A percentile compares a stretch with the other conserved stretches of the same genome.
phyloP scores from a whole-genome alignment of 2,797 vertebrate genomes.

The Enoplosus armatus region DNA sequence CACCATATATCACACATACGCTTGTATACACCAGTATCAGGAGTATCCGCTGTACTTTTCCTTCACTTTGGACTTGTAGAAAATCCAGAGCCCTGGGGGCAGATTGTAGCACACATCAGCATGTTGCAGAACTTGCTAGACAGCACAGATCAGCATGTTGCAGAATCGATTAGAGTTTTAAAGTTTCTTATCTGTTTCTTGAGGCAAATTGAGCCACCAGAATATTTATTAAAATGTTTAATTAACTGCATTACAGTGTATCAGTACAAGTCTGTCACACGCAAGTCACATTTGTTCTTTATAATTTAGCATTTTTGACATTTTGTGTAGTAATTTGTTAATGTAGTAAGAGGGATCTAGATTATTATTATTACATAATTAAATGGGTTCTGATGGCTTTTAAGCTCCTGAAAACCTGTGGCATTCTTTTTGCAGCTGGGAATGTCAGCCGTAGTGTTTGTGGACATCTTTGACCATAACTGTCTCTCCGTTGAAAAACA shows the following conservation, averaged over 20 bases:
- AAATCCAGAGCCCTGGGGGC: constrained; percentile 68
- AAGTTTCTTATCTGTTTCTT: constrained; percentile 72
- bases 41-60: constrained; percentile 66
- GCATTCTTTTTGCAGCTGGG: neutral
- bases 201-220: constrained; percentile 50
- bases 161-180: constrained; percentile 65
- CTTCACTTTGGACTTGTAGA: constrained; percentile 69
- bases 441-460: constrained; percentile 17
- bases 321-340: neutral
- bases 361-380: neutral
- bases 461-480: constrained; percentile 43
- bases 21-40: constrained; percentile 57
- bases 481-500: constrained; percentile 39
- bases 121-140: constrained; percentile 78
- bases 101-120: constrained; percentile 80
- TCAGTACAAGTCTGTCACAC: constrained; percentile 6
- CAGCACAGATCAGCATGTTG: constrained; percentile 80
- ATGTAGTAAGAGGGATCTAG: neutral
- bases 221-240: constrained; percentile 46
- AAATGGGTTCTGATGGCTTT: neutral
- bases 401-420: neutral
- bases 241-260: constrained; percentile 10
- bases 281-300: constrained; percentile 5
- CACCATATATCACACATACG: constrained; percentile 66
- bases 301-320: neutral